Conservation (phyloP, 2,888 invertebrate species). For the Drosophila mayaguana region DNA sequence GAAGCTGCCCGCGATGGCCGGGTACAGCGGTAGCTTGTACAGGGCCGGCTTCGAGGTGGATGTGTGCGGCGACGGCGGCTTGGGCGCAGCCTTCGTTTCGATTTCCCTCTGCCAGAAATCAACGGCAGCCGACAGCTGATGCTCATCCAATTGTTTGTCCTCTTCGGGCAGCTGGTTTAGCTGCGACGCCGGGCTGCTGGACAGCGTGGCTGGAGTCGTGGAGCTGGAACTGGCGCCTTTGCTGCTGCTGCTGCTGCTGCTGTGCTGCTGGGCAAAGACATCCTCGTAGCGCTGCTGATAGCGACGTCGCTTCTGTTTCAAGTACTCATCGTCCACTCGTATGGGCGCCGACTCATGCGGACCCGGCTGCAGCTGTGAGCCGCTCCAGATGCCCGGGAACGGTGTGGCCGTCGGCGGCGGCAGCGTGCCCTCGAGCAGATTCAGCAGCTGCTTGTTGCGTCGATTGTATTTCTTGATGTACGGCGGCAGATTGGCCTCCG, state of each 20-base stretch:
- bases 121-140: conserved; percentile 23
- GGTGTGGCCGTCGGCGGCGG: conserved; percentile 71
- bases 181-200: conserved; percentile 21
- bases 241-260: conserved; percentile 27
- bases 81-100: conserved; percentile 49
- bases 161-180: conserved; percentile 81
- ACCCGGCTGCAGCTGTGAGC: conserved; percentile 74
- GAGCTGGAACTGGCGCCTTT: neutral
- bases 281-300: conserved; percentile 77
- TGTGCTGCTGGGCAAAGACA: conserved; percentile 73
- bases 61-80: neutral
- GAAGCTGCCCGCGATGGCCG: conserved; percentile 74
- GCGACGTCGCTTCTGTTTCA: conserved; percentile 79
- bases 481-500: conserved; percentile 82
- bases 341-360: conserved; percentile 59
- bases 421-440: conserved; percentile 83
- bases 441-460: conserved; percentile 83
- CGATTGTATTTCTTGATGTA: conserved; percentile 84
- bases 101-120: conserved; percentile 73
- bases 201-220: conserved; percentile 28
- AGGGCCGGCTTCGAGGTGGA: conserved; percentile 71
- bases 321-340: conserved; percentile 78
- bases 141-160: conserved; percentile 69
- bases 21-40: conserved; percentile 75
- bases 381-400: conserved; percentile 50